Percentiles rank a stretch among this genome's conserved stretches.
Conservation (phyloP, 2,113 vertebrate species). For the Herpailurus yagouaroundi region DNA sequence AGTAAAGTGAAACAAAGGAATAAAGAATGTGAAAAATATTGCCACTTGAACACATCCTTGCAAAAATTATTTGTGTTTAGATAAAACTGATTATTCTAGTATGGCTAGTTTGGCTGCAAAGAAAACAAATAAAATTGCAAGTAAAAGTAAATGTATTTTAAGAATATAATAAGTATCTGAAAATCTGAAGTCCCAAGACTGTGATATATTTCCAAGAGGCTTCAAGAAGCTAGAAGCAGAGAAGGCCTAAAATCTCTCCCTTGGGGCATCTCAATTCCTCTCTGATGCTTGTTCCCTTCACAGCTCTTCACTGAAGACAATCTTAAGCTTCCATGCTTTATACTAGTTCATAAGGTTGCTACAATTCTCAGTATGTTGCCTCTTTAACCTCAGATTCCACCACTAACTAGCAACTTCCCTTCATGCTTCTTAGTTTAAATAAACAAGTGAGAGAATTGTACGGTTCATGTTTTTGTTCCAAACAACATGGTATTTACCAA, state of each 20-base stretch:
- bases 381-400: constrained; percentile 24
- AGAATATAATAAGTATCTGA: background rate
- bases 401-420: constrained; percentile 8
- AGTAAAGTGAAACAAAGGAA: constrained; percentile 47
- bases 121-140: constrained; percentile 1
- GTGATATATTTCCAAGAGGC: constrained; percentile 27
- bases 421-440: constrained; percentile 47
- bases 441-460: constrained; percentile 15
- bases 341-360: background rate
- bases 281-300: constrained; percentile 8
- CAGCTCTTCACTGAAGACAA: constrained; percentile 10
- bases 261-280: background rate
- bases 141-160: constrained; percentile 26
- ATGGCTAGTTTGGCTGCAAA: background rate
- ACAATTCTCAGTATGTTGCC: background rate
- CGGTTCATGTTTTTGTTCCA: background rate
- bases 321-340: constrained; percentile 36
- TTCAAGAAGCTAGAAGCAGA: constrained; percentile 39
- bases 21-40: constrained; percentile 34
- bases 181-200: background rate
- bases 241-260: constrained; percentile 23
- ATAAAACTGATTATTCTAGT: background rate
- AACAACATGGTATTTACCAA: background rate
- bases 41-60: background rate
- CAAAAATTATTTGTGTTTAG: constrained; percentile 11